Evolutionary conservation across 2,888 invertebrate genomes (phyloP), one percentile per base, ranked within the genome.

Genomic region (Pinctada fucata): DNA sequence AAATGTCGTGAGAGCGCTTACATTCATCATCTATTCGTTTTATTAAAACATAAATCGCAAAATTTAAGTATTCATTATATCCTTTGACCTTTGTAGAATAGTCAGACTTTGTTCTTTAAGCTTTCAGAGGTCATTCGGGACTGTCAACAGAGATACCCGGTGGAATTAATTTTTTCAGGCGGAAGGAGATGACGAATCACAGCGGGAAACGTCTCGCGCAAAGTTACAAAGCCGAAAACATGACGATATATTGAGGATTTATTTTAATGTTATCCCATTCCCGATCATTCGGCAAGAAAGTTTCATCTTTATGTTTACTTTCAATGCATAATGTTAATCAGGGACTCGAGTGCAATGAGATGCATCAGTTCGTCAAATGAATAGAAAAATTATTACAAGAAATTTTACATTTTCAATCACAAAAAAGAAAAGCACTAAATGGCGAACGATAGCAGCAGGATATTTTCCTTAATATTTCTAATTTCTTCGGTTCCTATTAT

Each of bases 171-270:
- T 47, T 31, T 49, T 51, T 75, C 64, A 75, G 58, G 78, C 78
- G 80, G 78, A 80, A 75, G 72, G 66, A 73, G 75, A 72, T 75
- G 71, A 63, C 77, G 64, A 67, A 47, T 65, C 80, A 16, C 80
- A 71, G 80, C 80, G 72, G 77, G 80, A 75, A 64, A 13, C 72
- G 80, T 80, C 80, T 80, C 75, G 72, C 69, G 72, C 64, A 73
- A 69, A 49, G 51, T 51, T 48, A 48, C 75, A 75, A 67, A 79
- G 72, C 68, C 75, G 51, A 64, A 5, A 73, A 47, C 63, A 66
- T 69, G 74, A 31, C 50, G 71, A 52, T 69, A 72, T 47, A 65
- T 63, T 72, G 69, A 73, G 69, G 52, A 50, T 63, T 75, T 49
- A 70, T 66, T 74, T 75, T 67, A 49, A 72, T 71, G 67, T 65